These are phyloP conservation scores for Ptyas mucosa DNA, from an alignment of 2,113 vertebrate genomes.

Conservation along the genomic window DNA sequence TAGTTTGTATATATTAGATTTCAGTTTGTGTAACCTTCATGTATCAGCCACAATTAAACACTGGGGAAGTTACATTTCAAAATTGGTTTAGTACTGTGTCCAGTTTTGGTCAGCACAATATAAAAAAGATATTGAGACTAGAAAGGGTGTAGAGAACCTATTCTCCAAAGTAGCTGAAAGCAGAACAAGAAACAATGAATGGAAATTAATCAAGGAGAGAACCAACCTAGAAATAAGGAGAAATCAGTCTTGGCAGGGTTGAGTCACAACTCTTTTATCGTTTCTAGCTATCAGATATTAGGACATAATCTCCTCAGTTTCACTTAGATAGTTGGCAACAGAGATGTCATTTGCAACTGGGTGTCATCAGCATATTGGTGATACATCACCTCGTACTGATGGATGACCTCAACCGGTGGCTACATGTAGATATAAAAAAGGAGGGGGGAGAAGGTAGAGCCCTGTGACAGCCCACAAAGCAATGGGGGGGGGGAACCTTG, in stretches of 20 bases:
- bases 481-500: fast-evolving
- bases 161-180: too few relatives aligned
- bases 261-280: not conserved
- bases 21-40: too few relatives aligned
- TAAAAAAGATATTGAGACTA: too few relatives aligned
- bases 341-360: not conserved
- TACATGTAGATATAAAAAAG: not conserved
- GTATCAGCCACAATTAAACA: not conserved
- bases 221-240: too few relatives aligned
- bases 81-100: not conserved
- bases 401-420: not conserved
- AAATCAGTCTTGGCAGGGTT: not conserved
- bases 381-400: not conserved
- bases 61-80: not conserved
- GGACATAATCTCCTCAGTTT: not conserved
- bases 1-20: not conserved
- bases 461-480: not conserved
- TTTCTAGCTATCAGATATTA: not conserved
- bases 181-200: too few relatives aligned
- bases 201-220: too few relatives aligned
- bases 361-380: not conserved
- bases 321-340: not conserved
- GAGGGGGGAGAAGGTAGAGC: not conserved
- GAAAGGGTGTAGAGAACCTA: too few relatives aligned
- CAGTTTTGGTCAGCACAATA: too few relatives aligned